Conservation (phyloP, 2,113 vertebrate genomes). For the Gavia stellata region DNA sequence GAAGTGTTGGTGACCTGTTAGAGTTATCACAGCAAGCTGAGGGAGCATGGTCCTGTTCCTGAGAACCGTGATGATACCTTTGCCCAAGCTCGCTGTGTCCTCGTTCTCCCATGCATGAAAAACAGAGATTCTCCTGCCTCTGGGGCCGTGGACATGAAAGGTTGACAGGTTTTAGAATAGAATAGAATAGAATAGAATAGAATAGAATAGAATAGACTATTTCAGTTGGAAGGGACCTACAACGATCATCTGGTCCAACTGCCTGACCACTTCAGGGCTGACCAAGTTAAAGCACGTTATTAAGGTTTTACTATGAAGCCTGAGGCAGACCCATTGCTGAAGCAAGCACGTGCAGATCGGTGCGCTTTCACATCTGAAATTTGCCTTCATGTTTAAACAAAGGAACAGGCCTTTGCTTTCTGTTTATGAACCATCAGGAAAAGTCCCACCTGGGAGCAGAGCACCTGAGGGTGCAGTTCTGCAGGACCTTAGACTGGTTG, state of each 20-base stretch:
- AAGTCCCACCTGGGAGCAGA: background rate
- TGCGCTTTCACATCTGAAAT: background rate
- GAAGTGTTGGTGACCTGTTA: background rate
- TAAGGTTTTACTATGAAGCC: background rate
- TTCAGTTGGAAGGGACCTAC: background rate
- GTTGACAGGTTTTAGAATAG: background rate
- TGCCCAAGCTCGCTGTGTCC: background rate
- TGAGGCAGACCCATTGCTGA: background rate
- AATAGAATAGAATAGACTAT: background rate
- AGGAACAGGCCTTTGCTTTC: background rate
- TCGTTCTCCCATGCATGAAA: rapidly evolving
- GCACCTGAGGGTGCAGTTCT: background rate
- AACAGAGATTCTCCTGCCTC: background rate
- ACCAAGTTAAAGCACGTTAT: background rate
- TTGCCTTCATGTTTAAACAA: background rate
- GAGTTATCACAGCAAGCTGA: rapidly evolving
- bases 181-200: background rate
- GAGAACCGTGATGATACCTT: background rate
- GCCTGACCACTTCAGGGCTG: background rate
- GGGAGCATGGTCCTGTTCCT: rapidly evolving
- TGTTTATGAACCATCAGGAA: background rate
- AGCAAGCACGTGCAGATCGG: background rate
- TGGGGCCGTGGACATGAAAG: background rate
- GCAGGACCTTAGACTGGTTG: background rate
- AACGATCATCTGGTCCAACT: background rate